Evolutionary conservation across 1,140 invertebrate genomes (phyloP), one percentile per base, ranked within the genome.

Genomic region (Steinernema khuongi): DNA sequence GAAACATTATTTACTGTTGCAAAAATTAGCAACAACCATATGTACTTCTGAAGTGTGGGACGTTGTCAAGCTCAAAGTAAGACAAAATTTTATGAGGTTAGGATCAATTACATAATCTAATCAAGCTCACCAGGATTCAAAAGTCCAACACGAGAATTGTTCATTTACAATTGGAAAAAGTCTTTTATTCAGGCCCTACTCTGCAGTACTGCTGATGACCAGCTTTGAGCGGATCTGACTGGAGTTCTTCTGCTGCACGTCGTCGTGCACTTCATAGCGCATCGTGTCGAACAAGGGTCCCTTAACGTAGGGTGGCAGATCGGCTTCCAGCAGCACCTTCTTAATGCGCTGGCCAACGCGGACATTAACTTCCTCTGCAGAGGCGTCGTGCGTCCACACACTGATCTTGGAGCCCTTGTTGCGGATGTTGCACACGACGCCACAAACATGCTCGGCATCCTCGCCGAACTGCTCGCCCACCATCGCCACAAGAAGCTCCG

Each of bases 391-490:
- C 67, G 95, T 97, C 96, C 96, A 98, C 32, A 84, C 66, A 70
- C 77, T 74, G 30, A 84, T 85, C 90, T 97, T 97, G 87, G 96
- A 94, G 78, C 90, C 89, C 86, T 94, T 97, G 73, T 86, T 84
- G 86, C 96, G 90, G 79, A 97, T 89, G 87, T 96, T 97, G 32
- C 97, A 93, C 73, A 97, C 94, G 80, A 94, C 93, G 66, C 95
- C 95, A 86, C 88, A 96, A 74, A 99, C 90, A 84, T 96, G 91
- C 80, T 94, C 91, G 78, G 92, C 91, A 81, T 91, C 89, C 77
- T 95, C 93, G 75, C 92, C 91, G 88, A 97, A 98, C 70, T 92
- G 91, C 89, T 98, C 94, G 67, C 96, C 96, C 89, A 98, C 95
- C 86, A 97, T 88, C 86, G 93, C 94, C 75, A 99, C 88, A 76